These are phyloP conservation scores for Acanthosepion esculentum DNA, from an alignment of 2,888 invertebrate species.

Conservation along the genomic window DNA sequence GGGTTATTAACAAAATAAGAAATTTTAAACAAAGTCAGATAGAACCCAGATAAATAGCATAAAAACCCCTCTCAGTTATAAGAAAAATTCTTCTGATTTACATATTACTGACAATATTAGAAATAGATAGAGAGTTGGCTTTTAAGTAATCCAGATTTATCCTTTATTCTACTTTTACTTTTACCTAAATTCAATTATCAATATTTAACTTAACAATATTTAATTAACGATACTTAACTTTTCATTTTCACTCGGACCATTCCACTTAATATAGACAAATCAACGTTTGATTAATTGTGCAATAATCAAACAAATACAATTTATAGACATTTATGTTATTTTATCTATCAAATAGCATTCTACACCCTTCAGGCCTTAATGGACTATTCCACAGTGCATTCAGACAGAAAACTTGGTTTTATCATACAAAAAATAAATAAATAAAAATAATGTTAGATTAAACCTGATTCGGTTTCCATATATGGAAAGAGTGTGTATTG, in stretches of 20 bases:
- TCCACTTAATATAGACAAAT: not conserved
- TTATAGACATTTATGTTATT: not conserved
- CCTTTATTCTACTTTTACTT: not conserved
- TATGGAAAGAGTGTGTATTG: not conserved
- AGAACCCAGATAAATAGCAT: too few relatives aligned
- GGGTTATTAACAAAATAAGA: too few relatives aligned
- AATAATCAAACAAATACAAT: not conserved
- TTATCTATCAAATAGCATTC: not conserved
- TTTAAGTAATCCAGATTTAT: not conserved
- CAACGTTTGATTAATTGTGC: not conserved
- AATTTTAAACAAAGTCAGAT: too few relatives aligned
- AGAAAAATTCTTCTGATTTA: too few relatives aligned
- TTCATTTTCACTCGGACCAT: not conserved
- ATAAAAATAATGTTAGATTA: not conserved
- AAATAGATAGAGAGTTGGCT: not conserved
- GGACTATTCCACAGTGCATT: not conserved
- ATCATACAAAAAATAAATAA: not conserved
- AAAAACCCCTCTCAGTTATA: too few relatives aligned
- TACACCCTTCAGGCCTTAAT: conserved; percentile 17
- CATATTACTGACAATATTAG: not conserved
- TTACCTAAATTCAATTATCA: not conserved
- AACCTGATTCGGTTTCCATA: not conserved
- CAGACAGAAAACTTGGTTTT: not conserved
- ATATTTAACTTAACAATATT: not conserved
- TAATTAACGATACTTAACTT: not conserved